Conservation (phyloP, 2,888 invertebrate genomes). For the Meliscaeva auricollis region DNA sequence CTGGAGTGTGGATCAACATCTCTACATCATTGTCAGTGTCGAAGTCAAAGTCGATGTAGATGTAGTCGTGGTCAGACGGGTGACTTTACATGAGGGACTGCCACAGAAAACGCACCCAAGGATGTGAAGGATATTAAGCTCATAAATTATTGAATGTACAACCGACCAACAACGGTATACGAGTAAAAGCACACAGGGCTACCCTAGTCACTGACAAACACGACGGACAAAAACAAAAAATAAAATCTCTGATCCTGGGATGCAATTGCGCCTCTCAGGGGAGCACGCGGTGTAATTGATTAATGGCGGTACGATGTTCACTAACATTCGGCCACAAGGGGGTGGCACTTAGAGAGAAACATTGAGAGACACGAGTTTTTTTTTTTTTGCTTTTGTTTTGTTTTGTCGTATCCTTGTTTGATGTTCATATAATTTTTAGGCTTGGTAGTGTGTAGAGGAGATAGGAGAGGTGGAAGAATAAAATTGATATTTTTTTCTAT, state of each 20-base stretch:
- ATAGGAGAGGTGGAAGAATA: constrained; percentile 45
- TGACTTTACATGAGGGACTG: constrained; percentile 65
- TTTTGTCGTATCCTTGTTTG: constrained; percentile 4
- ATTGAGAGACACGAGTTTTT: constrained; percentile 36
- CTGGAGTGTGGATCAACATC: constrained; percentile 25
- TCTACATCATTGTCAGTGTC: constrained; percentile 38
- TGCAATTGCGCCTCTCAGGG: constrained; percentile 74
- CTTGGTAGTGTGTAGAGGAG: no score
- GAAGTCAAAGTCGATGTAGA: background rate
- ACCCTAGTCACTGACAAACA: background rate
- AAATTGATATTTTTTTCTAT: constrained; percentile 67
- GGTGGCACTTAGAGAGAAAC: constrained; percentile 63
- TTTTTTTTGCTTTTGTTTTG: constrained; percentile 37
- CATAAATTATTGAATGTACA: constrained; percentile 63
- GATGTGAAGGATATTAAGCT: constrained; percentile 71
- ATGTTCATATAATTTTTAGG: constrained; percentile 18
- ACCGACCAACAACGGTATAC: background rate
- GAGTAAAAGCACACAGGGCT: background rate
- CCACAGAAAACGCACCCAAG: constrained; percentile 65
- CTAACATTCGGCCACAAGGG: constrained; percentile 62
- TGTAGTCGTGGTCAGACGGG: constrained; percentile 20
- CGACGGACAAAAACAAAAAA: constrained; percentile 21
- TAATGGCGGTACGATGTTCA: constrained; percentile 79
- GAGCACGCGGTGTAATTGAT: constrained; percentile 80
- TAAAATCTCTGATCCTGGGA: constrained; percentile 56